Evolutionary conservation across 2,113 vertebrate species (phyloP).

Genomic region (Rhinopomastus cyanomelas): DNA sequence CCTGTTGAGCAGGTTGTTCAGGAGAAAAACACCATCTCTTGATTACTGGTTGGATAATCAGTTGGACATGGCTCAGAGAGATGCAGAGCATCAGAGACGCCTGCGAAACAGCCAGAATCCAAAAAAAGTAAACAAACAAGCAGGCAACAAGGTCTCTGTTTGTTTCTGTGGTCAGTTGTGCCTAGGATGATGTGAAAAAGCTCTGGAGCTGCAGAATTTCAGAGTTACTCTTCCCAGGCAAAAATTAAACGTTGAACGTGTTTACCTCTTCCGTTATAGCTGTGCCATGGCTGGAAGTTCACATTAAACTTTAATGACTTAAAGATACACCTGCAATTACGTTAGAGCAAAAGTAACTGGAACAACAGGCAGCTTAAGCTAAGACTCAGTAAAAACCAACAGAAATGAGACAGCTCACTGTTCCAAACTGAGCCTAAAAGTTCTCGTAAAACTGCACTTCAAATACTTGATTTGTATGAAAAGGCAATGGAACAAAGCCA

Average conservation of each 20-base stretch:
- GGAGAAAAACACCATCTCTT: neutral
- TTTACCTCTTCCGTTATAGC: neutral
- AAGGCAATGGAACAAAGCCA: neutral
- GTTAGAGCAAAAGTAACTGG: neutral
- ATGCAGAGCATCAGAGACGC: neutral
- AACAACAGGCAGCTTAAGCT: neutral
- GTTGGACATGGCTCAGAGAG: neutral
- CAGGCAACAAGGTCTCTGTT: neutral
- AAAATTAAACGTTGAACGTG: neutral
- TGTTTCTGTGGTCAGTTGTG: neutral
- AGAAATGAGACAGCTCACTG: neutral
- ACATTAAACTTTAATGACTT: constrained; percentile 45
- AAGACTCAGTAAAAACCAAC: neutral
- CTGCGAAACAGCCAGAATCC: neutral
- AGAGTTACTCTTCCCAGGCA: neutral
- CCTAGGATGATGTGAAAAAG: neutral
- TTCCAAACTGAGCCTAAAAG: neutral
- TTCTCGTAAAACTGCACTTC: neutral
- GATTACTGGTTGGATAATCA: neutral
- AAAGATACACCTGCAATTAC: neutral
- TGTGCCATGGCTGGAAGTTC: neutral
- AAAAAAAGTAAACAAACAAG: neutral
- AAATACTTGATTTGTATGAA: neutral
- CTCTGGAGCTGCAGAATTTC: neutral
- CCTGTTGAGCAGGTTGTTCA: neutral